Percentiles rank a stretch among this genome's conserved stretches.
Conservation (phyloP, 2,888 invertebrate species). For the Pollenia amentaria region DNA sequence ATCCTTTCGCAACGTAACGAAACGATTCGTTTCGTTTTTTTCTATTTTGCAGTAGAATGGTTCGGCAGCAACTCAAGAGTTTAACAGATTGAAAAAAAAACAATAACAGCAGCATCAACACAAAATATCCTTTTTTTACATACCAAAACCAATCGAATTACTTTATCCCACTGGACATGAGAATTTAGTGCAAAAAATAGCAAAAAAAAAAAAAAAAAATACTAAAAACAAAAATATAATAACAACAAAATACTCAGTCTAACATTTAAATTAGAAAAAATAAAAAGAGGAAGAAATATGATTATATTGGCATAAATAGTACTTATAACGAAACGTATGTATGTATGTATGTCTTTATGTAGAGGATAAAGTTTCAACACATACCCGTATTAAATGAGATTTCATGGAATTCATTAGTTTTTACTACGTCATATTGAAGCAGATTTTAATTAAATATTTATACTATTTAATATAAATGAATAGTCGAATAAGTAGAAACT, state of each 20-base stretch:
- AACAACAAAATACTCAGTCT: slow-evolving; percentile 41
- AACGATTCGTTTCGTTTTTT: slow-evolving; percentile 24
- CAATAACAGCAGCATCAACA: slow-evolving; percentile 16
- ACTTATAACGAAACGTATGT: neutral
- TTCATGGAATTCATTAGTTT: slow-evolving; percentile 58
- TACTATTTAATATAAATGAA: slow-evolving; percentile 24
- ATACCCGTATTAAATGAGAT: neutral
- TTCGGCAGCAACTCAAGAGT: slow-evolving; percentile 33
- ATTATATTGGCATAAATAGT: slow-evolving; percentile 30
- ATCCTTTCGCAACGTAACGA: slow-evolving; percentile 52
- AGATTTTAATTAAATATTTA: slow-evolving; percentile 59
- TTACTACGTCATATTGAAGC: slow-evolving; percentile 34
- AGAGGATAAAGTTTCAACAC: slow-evolving; percentile 42
- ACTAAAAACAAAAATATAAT: slow-evolving; percentile 44
- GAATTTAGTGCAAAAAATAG: slow-evolving; percentile 50
- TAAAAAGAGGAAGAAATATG: slow-evolving; percentile 23
- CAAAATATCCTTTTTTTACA: slow-evolving; percentile 24
- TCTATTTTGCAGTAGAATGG: slow-evolving; percentile 30
- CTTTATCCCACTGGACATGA: slow-evolving; percentile 70
- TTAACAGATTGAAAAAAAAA: slow-evolving; percentile 30
- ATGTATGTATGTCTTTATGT: neutral
- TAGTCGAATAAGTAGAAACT: neutral
- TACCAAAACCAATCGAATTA: slow-evolving; percentile 67
- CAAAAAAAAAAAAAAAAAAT: slow-evolving; percentile 13
- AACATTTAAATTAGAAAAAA: slow-evolving; percentile 61